Evolutionary conservation across 2,888 invertebrate genomes (phyloP), one percentile per base, ranked within the genome.

Genomic region (Dryobotodes eremita): DNA sequence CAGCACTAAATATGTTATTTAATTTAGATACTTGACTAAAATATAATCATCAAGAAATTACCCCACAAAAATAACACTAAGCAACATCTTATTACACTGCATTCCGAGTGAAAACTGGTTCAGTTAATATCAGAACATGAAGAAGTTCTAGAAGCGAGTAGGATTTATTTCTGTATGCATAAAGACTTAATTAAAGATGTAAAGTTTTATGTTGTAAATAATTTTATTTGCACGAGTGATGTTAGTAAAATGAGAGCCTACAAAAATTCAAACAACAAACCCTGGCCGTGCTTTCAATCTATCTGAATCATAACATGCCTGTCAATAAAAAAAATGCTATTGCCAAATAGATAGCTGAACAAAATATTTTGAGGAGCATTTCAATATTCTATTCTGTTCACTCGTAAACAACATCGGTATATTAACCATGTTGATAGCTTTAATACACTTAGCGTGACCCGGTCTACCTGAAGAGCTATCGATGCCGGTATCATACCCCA

Each of bases 401-500:
- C 57, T 46, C 31, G 20, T 31, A 53, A 65, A 57, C 42, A 68
- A 68, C 15, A 71, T 42, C 1, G 13, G 11, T n/a, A 46, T 42
- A 31, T 46, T 65, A n/a, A 53, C 62, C 62, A 82, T 65, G 46
- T 72, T 57, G 55, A 59, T 46, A 69, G 42, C 70, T 42, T 36
- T 48, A 55, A 83, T 86, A 71, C 73, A 78, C 68, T n/a, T 10
- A 69, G 20, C 64, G 26, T 70, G 77, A 68, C 55, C 62, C 48
- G 17, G 71, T 68, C 5, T 69, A 75, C 48, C 65, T 74, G 57
- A 57, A 85, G 76, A 71, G 78, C 69, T 66, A 57, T 72, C 57
- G 74, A 84, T 50, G 71, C 31, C 26, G 15, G 55, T 46, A 65
- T 55, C 46, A 42, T 70, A 5, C 42, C 2, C 5, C 42, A 42